A percentile compares a stretch with the other conserved stretches of the same genome.
phyloP scores from a whole-genome alignment of 2,888 invertebrate genomes.

The Argyresthia albistria region DNA sequence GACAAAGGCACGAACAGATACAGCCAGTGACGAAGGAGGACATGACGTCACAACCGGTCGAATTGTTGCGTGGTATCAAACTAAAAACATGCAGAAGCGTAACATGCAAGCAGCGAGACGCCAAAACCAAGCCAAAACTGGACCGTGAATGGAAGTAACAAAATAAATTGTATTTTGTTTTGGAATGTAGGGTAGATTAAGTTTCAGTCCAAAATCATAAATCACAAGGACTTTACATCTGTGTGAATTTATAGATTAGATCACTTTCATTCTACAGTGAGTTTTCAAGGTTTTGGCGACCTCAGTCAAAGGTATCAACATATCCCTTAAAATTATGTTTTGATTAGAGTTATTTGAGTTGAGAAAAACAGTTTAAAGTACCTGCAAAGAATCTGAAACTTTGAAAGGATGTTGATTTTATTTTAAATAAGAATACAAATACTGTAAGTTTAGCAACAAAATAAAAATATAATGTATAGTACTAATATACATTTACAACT shows the following conservation, averaged over 20 bases:
- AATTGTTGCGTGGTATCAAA: slow-evolving; percentile 31
- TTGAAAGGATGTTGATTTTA: slow-evolving; percentile 37
- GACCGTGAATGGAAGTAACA: not conserved
- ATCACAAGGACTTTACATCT: no score
- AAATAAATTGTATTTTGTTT: slow-evolving; percentile 12
- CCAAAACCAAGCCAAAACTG: slow-evolving; percentile 18
- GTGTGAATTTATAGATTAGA: no score
- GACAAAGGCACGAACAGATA: slow-evolving; percentile 29
- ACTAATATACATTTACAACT: slow-evolving; percentile 12
- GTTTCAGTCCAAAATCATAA: no score
- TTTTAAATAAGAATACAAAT: slow-evolving; percentile 7
- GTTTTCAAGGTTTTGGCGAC: slow-evolving; percentile 20
- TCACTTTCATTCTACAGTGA: not conserved
- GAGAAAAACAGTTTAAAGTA: slow-evolving; percentile 40
- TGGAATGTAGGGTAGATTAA: no score
- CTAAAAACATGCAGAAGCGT: slow-evolving; percentile 48
- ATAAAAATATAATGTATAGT: slow-evolving; percentile 4
- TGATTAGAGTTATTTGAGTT: slow-evolving; percentile 60
- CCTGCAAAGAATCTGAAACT: slow-evolving; percentile 58
- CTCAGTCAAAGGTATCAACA: slow-evolving; percentile 40
- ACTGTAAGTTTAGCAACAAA: not conserved
- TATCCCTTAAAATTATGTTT: slow-evolving; percentile 35
- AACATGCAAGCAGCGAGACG: slow-evolving; percentile 37
- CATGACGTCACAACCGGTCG: slow-evolving; percentile 59
- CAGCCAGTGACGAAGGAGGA: slow-evolving; percentile 44